Evolutionary conservation across 2,888 invertebrate genomes (phyloP).

Genomic region (Unio delphinus): DNA sequence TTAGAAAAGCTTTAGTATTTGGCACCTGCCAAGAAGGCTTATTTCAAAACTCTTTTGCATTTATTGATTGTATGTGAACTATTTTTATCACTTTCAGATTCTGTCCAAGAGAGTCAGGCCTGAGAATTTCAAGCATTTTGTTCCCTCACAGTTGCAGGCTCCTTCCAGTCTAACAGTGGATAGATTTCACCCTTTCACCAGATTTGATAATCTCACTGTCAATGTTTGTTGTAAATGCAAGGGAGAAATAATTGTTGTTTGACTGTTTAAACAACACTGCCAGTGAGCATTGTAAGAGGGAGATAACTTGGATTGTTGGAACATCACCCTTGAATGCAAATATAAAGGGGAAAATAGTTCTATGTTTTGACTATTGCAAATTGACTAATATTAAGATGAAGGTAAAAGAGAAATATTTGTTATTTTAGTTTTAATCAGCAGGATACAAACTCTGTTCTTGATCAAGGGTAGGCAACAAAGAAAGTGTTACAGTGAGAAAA

Average conservation of each 20-base stretch:
- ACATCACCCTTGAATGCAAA: no score
- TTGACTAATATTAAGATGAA: no score
- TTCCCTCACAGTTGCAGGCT: constrained; percentile 17
- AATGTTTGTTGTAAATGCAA: constrained; percentile 65
- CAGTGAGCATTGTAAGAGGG: no score
- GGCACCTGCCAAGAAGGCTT: background rate
- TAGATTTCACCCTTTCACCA: constrained; percentile 61
- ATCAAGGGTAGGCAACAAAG: no score
- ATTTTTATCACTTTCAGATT: constrained; percentile 30
- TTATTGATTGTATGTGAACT: background rate
- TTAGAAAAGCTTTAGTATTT: no score
- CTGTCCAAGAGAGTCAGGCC: constrained; percentile 38
- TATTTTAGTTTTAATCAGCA: no score
- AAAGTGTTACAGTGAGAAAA: no score
- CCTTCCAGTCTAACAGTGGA: constrained; percentile 30
- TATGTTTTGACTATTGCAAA: no score
- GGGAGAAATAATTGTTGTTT: constrained; percentile 62
- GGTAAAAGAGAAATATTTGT: no score
- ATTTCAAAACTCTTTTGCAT: background rate
- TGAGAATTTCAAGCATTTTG: constrained; percentile 29
- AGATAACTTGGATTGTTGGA: no score
- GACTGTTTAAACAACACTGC: background rate
- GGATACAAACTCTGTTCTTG: no score
- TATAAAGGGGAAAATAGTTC: no score
- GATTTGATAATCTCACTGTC: constrained; percentile 64